Base-by-base conservation (phyloP, 2,797 vertebrate species). In the Merluccius polli region DNA sequence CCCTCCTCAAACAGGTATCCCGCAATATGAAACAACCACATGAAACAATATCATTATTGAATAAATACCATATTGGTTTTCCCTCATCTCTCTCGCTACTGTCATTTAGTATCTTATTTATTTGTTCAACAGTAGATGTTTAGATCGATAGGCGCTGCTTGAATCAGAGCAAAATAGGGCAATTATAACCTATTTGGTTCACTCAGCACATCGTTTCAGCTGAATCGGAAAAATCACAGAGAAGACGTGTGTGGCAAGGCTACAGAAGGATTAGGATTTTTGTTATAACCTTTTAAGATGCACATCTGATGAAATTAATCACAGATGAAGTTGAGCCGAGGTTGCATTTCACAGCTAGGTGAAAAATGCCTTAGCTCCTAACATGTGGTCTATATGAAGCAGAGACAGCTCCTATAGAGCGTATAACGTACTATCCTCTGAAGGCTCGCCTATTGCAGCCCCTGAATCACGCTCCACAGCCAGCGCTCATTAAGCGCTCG, bases 401-500 rank as follows among this genome's bases (percentile, higher is more conserved):
- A 4, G 52, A 24, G 52, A 13, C 52, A 9, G 52, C 52, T 9
- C 52, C 52, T 59, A 52, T 52, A 59, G 52, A 21, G 6, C 24
- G 3, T 59, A 24, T 59, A 59, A 21, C 21, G n/a, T 8, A 10
- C 21, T 59, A n/a, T 24, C 21, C 52, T 24, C 52, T 59, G 5
- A 59, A 59, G 52, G 52, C 21, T n/a, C 8, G 52, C 52, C 8
- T 59, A 59, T 6, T 21, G 52, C 52, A 59, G 52, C 21, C 52
- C 10, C n/a, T 10, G 44, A 24, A 59, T 59, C 52, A 59, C 52
- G 52, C 52, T 24, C 52, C 7, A 4, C n/a, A 59, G 52, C 74
- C 38, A 82, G 74, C 71, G 38, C 65, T 76, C 71, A n/a, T 21
- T 52, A 27, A 71, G 73, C 35, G 73, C n/a, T 38, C 24, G 73